Conservation (phyloP, 2,113 vertebrate genomes). For the Phyllostomus hastatus region DNA sequence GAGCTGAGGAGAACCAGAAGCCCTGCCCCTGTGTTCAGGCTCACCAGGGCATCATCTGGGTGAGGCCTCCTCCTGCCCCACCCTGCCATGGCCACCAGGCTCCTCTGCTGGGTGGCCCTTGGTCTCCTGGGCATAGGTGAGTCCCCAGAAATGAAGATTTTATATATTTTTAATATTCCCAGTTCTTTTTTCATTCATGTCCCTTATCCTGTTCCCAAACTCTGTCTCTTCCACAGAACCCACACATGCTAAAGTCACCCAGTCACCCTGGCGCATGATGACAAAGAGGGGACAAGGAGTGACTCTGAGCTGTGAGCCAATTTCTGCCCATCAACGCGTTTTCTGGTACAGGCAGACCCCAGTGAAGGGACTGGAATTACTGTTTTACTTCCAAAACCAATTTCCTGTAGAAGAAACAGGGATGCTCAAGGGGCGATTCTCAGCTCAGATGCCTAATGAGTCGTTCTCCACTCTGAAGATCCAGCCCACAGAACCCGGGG, state of each 20-base stretch:
- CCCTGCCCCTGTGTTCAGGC: background rate
- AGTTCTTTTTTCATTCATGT: background rate
- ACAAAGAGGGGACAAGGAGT: background rate
- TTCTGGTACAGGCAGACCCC: background rate
- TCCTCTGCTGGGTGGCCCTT: too few relatives aligned
- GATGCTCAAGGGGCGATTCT: background rate
- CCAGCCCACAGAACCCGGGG: background rate
- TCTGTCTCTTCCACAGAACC: too few relatives aligned
- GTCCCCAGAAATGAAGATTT: too few relatives aligned
- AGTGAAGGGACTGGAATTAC: fast-evolving
- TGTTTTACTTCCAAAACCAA: background rate
- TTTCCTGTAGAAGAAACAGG: fast-evolving
- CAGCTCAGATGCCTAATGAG: fast-evolving
- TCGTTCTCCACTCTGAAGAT: background rate
- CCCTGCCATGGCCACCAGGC: too few relatives aligned
- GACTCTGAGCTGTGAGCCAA: background rate
- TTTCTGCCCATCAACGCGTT: fast-evolving
- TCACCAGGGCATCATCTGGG: background rate
- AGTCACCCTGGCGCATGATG: background rate
- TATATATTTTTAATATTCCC: background rate
- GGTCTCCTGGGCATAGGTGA: too few relatives aligned
- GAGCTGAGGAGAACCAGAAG: background rate
- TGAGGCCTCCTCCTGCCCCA: background rate
- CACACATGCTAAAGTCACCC: background rate
- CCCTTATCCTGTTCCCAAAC: background rate